These are phyloP conservation scores for Diacarnus erythraeanus DNA, from an alignment of 37 sponge, comb jelly and placozoan species.

Conservation along the genomic window DNA sequence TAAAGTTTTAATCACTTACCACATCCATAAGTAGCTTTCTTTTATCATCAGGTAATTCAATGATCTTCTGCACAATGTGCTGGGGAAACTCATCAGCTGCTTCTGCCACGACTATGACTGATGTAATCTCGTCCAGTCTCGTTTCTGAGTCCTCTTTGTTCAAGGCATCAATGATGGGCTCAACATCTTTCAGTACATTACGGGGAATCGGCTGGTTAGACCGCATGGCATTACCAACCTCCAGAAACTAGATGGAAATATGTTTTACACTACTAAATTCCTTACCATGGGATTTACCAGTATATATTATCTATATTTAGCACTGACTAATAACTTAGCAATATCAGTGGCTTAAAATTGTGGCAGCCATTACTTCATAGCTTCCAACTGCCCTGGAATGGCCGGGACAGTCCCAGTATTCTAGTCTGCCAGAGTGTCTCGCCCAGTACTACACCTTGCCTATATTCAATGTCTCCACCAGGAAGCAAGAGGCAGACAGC, in stretches of 20 bases:
- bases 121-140: slow-evolving; percentile 28
- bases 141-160: slow-evolving; percentile 2
- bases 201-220: not conserved
- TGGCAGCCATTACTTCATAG: too few species aligned
- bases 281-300: not conserved
- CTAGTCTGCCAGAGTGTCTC: too few species aligned
- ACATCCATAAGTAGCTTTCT: slow-evolving; percentile 17
- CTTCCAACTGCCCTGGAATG: too few species aligned
- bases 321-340: not conserved
- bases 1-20: too few species aligned
- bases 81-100: slow-evolving; percentile 43
- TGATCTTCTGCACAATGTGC: slow-evolving; percentile 24
- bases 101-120: slow-evolving; percentile 30
- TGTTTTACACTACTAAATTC: not conserved
- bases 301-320: not conserved
- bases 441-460: too few species aligned
- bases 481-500: too few species aligned
- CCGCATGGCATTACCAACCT: slow-evolving; percentile 31
- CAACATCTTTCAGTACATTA: not conserved
- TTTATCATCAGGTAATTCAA: slow-evolving; percentile 18
- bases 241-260: slow-evolving; percentile 37
- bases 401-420: too few species aligned
- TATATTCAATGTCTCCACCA: too few species aligned
- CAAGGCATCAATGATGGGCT: slow-evolving; percentile 29
- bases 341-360: too few species aligned